Evolutionary conservation across 2,888 invertebrate genomes (phyloP).

Genomic region (Ptycholaimellus sp.): DNA sequence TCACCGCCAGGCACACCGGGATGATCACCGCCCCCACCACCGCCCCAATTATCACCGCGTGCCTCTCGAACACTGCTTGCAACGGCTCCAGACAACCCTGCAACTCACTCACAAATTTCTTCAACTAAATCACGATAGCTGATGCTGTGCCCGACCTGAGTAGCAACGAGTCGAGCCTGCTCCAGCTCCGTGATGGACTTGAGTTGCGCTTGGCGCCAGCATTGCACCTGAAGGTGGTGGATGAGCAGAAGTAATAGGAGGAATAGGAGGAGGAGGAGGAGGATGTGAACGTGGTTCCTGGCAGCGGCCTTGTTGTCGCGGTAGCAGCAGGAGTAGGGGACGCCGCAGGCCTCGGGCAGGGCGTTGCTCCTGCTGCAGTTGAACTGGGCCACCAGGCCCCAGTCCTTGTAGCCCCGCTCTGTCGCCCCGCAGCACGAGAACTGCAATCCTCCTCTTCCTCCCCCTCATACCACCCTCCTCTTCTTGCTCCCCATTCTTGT

Average conservation of each 20-base stretch:
- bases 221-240: no score
- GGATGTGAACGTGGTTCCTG: no score
- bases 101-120: constrained; percentile 5
- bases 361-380: constrained; percentile 25
- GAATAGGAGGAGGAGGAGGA: no score
- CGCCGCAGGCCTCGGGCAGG: constrained; percentile 28
- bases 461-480: constrained; percentile 12
- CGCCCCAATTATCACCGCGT: constrained; percentile 23
- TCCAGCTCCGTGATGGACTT: no score
- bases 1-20: constrained; percentile 23
- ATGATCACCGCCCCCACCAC: constrained; percentile 20
- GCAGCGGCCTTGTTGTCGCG: no score
- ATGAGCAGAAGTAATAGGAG: no score
- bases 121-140: no score
- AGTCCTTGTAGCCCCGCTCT: constrained; percentile 28
- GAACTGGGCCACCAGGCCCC: constrained; percentile 29
- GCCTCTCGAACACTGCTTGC: constrained; percentile 18
- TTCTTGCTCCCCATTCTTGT: no score
- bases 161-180: no score
- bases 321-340: constrained; percentile 30
- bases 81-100: constrained; percentile 21
- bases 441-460: constrained; percentile 14
- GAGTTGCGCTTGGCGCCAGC: no score
- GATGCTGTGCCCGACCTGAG: no score
- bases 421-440: constrained; percentile 29